Conservation (phyloP, 2,888 invertebrate species). For the Calliphora vomitoria region DNA sequence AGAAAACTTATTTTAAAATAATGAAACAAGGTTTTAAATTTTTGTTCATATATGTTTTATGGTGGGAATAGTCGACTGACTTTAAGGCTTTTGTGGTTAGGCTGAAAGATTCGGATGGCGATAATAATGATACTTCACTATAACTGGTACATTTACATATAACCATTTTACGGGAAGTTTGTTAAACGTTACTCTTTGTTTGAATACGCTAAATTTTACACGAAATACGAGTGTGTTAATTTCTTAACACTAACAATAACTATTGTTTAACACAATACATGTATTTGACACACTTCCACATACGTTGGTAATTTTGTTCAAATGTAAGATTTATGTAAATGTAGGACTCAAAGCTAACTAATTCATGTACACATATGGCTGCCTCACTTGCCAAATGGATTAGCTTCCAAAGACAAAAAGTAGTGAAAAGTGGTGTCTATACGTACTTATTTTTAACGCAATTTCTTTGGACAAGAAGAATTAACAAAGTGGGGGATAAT, state of each 20-base stretch:
- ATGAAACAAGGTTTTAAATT: too few species aligned
- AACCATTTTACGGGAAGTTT: conserved; percentile 14
- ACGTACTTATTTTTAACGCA: too few species aligned
- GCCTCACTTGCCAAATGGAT: neutral
- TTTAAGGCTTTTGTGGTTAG: too few species aligned
- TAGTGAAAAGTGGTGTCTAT: too few species aligned
- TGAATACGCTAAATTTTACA: conserved; percentile 17
- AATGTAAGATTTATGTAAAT: conserved; percentile 17
- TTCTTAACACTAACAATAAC: conserved; percentile 31
- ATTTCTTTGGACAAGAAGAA: too few species aligned
- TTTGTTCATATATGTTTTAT: too few species aligned
- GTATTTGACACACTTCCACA: conserved; percentile 38
- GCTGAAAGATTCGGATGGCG: neutral
- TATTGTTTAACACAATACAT: conserved; percentile 43
- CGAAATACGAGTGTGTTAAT: conserved; percentile 5
- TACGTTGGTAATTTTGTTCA: neutral
- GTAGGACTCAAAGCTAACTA: neutral
- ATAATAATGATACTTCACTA: conserved; percentile 43
- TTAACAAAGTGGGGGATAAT: too few species aligned
- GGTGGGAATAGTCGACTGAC: too few species aligned
- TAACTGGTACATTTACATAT: conserved; percentile 21
- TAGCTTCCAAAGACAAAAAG: too few species aligned
- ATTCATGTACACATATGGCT: neutral
- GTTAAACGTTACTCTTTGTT: conserved; percentile 40
- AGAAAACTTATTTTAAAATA: too few species aligned